A percentile compares a stretch with the other conserved stretches of the same genome.
These are phyloP conservation scores for Luehdorfia chinensis DNA, from an alignment of 1,140 invertebrate genomes.

Conservation along the genomic window DNA sequence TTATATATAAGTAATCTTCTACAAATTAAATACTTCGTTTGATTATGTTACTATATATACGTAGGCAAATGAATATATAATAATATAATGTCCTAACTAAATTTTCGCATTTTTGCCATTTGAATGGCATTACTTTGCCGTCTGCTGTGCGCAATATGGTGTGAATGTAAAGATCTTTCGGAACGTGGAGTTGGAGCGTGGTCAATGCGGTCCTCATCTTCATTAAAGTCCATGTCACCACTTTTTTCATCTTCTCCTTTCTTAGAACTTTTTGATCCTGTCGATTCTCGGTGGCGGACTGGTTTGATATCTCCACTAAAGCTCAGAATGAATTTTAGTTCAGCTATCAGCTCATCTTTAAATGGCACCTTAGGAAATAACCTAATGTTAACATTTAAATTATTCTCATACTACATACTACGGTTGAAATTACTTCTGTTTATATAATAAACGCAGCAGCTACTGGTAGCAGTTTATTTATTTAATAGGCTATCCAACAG, in stretches of 20 bases:
- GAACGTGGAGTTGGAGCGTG: conserved; percentile 48
- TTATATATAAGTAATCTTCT: too few relatives aligned
- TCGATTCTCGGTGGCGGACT: conserved; percentile 65
- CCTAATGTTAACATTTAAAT: background rate
- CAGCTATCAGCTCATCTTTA: conserved; percentile 82
- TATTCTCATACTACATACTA: conserved; percentile 14
- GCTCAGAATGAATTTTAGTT: conserved; percentile 86
- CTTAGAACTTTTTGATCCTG: conserved; percentile 51
- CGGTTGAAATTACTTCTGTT: conserved; percentile 12
- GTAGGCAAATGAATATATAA: too few relatives aligned
- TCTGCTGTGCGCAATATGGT: conserved; percentile 54
- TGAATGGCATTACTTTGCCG: conserved; percentile 59
- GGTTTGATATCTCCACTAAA: conserved; percentile 86
- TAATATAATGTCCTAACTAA: conserved; percentile 29
- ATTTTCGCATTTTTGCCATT: conserved; percentile 56
- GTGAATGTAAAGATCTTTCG: conserved; percentile 53
- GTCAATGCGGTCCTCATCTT: conserved; percentile 34
- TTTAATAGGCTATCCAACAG: too few relatives aligned
- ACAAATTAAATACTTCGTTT: too few relatives aligned
- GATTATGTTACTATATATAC: too few relatives aligned
- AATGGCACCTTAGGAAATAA: conserved; percentile 79
- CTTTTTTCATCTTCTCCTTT: conserved; percentile 39
- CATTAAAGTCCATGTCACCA: conserved; percentile 37
- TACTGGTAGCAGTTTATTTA: too few relatives aligned
- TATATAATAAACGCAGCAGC: background rate